These are phyloP conservation scores for Calephelis perditalis DNA, from an alignment of 2,888 invertebrate genomes.

Conservation along the genomic window DNA sequence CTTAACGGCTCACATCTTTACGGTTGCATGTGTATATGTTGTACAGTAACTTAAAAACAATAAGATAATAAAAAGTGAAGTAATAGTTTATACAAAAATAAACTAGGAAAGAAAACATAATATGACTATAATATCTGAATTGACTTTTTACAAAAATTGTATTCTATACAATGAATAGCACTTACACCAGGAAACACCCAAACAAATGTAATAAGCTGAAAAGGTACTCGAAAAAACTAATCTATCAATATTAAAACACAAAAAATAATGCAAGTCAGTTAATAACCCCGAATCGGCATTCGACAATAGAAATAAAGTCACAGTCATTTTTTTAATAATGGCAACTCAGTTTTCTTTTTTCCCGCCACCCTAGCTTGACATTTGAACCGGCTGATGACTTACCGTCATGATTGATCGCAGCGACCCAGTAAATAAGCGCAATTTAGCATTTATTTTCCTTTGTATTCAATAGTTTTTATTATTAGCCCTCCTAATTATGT, in stretches of 20 bases:
- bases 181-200: constrained; percentile 35
- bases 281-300: constrained; percentile 77
- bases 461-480: constrained; percentile 63
- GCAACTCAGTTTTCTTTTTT: constrained; percentile 71
- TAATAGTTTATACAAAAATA: too few species aligned
- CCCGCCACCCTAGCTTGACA: constrained; percentile 77
- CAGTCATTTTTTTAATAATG: constrained; percentile 78
- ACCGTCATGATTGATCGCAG: constrained; percentile 72
- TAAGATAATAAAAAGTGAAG: too few species aligned
- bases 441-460: constrained; percentile 71
- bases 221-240: constrained; percentile 68
- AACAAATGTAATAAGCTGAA: constrained; percentile 56
- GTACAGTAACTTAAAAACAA: too few species aligned
- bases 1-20: too few species aligned
- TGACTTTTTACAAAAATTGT: too few species aligned
- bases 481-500: constrained; percentile 34
- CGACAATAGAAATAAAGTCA: constrained; percentile 77
- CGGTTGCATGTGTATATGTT: too few species aligned
- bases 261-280: constrained; percentile 78
- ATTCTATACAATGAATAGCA: constrained; percentile 9
- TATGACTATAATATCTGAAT: too few species aligned
- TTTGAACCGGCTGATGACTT: constrained; percentile 77
- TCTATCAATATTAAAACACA: constrained; percentile 78
- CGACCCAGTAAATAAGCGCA: constrained; percentile 75
- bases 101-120: too few species aligned